These are phyloP conservation scores for Malurus alboscapulatus DNA, from an alignment of 2,113 vertebrate genomes.

Conservation along the genomic window DNA sequence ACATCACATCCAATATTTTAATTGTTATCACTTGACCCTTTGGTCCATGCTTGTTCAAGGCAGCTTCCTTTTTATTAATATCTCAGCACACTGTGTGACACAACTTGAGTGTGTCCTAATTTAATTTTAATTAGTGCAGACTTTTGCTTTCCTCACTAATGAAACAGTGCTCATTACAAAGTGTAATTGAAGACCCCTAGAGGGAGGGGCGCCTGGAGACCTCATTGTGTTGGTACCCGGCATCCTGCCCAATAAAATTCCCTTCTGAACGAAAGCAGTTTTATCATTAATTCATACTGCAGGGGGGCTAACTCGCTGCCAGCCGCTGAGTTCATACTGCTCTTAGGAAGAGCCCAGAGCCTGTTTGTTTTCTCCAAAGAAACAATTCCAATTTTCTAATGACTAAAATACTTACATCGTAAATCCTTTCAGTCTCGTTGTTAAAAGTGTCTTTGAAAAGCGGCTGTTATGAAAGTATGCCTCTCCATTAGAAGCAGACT, in stretches of 20 bases:
- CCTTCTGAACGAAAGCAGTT: constrained; percentile 56
- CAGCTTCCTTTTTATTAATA: constrained; percentile 62
- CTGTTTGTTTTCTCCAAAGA: constrained; percentile 54
- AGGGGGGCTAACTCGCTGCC: constrained; percentile 38
- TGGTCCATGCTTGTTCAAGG: constrained; percentile 47
- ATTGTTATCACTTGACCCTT: constrained; percentile 65
- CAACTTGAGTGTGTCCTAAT: constrained; percentile 65
- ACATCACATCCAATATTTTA: constrained; percentile 40
- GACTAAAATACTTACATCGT: constrained; percentile 36
- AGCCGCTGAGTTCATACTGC: constrained; percentile 27
- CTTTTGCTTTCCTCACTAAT: constrained; percentile 71
- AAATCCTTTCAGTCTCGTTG: constrained; percentile 31
- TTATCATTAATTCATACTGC: constrained; percentile 68
- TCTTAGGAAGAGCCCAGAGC: constrained; percentile 41
- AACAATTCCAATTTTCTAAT: constrained; percentile 46
- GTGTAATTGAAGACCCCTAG: constrained; percentile 74
- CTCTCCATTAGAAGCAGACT: constrained; percentile 53
- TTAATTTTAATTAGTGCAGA: constrained; percentile 73
- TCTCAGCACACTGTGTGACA: constrained; percentile 53
- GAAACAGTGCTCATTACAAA: constrained; percentile 71
- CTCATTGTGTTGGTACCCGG: constrained; percentile 61
- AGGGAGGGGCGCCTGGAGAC: constrained; percentile 66
- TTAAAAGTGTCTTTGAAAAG: constrained; percentile 62
- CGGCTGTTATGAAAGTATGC: neutral
- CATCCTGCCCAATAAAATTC: constrained; percentile 67